Evolutionary conservation across 2,113 vertebrate genomes (phyloP).

Genomic region (Psilopsiagon aurifrons): DNA sequence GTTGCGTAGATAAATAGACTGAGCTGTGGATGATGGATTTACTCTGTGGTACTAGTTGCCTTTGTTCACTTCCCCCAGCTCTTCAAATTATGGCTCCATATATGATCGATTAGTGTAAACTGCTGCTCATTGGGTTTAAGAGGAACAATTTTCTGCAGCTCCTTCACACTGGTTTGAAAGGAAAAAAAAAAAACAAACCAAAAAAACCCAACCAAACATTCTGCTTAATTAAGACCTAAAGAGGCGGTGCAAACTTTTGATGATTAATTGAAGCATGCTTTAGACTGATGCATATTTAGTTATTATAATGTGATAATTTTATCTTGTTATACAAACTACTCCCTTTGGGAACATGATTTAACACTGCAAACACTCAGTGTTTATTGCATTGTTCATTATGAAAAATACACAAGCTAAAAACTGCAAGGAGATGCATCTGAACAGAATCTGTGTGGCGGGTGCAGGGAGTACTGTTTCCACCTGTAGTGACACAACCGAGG

Average conservation of each 20-base stretch:
- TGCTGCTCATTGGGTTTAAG: constrained; percentile 45
- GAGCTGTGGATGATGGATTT: not conserved
- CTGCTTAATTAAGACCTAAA: constrained; percentile 79
- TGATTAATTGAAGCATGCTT: constrained; percentile 85
- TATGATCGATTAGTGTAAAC: constrained; percentile 48
- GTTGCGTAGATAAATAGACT: not conserved
- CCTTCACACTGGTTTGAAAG: constrained; percentile 55
- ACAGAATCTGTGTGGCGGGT: constrained; percentile 17
- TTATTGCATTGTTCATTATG: constrained; percentile 76
- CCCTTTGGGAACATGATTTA: constrained; percentile 78
- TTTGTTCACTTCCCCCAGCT: not conserved
- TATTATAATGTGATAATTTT: constrained; percentile 86
- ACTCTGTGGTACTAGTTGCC: not conserved
- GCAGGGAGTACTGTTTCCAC: constrained; percentile 12
- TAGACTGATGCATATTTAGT: constrained; percentile 80
- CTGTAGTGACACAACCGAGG: constrained; percentile 35
- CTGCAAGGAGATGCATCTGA: constrained; percentile 59
- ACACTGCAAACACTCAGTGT: constrained; percentile 68
- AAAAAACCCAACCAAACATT: constrained; percentile 35
- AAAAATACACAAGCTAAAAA: constrained; percentile 64
- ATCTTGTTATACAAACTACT: constrained; percentile 79
- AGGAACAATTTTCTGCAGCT: constrained; percentile 58
- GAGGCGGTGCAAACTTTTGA: constrained; percentile 77
- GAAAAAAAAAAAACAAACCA: not conserved
- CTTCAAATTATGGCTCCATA: not conserved